Conservation (phyloP, 2,113 vertebrate species). For the Bufo gargarizans region DNA sequence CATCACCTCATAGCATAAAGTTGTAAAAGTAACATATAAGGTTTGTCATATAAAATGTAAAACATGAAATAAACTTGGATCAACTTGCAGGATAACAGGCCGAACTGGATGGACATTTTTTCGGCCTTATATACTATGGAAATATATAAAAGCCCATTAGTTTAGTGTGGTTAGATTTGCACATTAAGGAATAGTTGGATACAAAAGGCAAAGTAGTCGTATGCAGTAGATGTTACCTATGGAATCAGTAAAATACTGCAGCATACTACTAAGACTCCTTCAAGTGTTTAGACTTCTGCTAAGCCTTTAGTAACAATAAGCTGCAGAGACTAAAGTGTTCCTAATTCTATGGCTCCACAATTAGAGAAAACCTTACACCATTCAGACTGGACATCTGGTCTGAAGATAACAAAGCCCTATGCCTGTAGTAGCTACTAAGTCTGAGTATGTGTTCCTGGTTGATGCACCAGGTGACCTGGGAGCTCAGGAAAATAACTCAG, state of each 20-base stretch:
- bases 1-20: background rate
- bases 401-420: background rate
- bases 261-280: background rate
- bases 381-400: slow-evolving; percentile 22
- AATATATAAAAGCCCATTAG: background rate
- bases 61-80: too few species aligned
- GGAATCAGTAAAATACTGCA: background rate
- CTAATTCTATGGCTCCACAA: slow-evolving; percentile 20
- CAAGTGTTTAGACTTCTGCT: slow-evolving; percentile 5
- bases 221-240: background rate
- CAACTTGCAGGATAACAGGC: too few species aligned
- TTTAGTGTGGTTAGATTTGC: background rate
- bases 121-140: too few species aligned
- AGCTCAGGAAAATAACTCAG: slow-evolving; percentile 13
- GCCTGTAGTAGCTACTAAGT: background rate
- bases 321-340: background rate
- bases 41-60: background rate
- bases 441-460: slow-evolving; percentile 12
- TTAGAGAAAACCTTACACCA: background rate
- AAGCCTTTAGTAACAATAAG: background rate
- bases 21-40: background rate
- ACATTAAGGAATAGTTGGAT: background rate
- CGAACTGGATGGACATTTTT: too few species aligned
- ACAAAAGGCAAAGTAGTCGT: background rate
- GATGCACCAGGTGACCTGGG: background rate